Conservation (phyloP, 2,888 invertebrate genomes). For the Panzeria rudis region DNA sequence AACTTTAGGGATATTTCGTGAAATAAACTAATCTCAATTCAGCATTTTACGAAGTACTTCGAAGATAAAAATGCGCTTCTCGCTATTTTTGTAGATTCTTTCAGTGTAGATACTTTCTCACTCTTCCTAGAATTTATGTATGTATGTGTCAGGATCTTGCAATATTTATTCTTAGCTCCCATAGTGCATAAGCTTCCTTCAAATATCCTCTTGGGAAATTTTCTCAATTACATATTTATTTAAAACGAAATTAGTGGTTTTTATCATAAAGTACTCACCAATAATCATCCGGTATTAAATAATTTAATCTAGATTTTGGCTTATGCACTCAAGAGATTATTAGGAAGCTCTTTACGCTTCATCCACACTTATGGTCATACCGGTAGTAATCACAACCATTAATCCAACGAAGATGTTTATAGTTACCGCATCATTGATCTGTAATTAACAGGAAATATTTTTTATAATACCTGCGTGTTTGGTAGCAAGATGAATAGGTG, state of each 20-base stretch:
- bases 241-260: neutral
- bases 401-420: constrained; percentile 44
- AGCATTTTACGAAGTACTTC: too few species aligned
- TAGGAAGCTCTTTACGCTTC: constrained; percentile 20
- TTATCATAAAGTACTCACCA: neutral
- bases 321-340: constrained; percentile 22
- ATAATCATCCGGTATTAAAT: constrained; percentile 52
- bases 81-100: too few species aligned
- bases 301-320: constrained; percentile 21
- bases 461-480: constrained; percentile 35
- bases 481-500: neutral
- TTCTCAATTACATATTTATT: constrained; percentile 35
- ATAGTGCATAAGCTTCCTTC: neutral
- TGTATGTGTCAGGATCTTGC: too few species aligned
- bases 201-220: neutral
- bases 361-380: constrained; percentile 3
- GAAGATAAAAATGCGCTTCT: too few species aligned
- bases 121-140: too few species aligned
- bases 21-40: too few species aligned
- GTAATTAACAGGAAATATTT: constrained; percentile 56
- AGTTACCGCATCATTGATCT: constrained; percentile 41
- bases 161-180: neutral
- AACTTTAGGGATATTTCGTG: too few species aligned
- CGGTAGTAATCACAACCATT: constrained; percentile 57
- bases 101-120: too few species aligned